Base-by-base conservation (phyloP, 2,797 vertebrate genomes). In the Melanotaenia maccullochi region DNA sequence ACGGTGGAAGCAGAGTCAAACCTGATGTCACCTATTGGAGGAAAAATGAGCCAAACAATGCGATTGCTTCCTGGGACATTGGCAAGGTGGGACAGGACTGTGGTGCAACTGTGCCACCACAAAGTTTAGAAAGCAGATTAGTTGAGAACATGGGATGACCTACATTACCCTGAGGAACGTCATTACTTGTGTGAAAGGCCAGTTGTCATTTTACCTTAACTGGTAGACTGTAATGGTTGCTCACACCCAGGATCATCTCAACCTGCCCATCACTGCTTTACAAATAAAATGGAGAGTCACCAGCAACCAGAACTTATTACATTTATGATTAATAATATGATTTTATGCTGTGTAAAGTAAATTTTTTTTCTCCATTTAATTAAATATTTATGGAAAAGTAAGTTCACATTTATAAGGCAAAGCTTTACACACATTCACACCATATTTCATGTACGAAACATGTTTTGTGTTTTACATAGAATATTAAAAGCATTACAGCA, bases 91-190 rank as follows among this genome's bases (percentile, higher is more conserved):
- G 72, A 35, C 83, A 73, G 51, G 57, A 69, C 70, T 74, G 67
- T n/a, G 70, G 71, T 51, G 67, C 73, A 11, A 66, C 73, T 49
- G 9, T 78, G 7, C 30, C 52, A 0, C 65, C 49, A 0, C 2
- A 0, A 5, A 42, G 14, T 18, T 18, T 12, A 35, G 44, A 1
- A 20, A 0, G 3, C 1, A 0, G 9, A 16, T 1, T 81, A 64
- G 72, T 36, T 63, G 11, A 63, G 82, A 2, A 57, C 61, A 9
- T 70, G 73, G 61, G 55, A 68, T 33, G 60, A 71, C 18, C 63
- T 68, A n/a, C 4, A 66, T 55, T 71, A 60, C 58, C 16, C 0
- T 55, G 72, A 51, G 9, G 36, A 24, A 56, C 25, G 28, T 1
- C 25, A 68, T 33, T 73, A 42, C 62, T 2, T 81, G 5, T 81